phyloP scores from a whole-genome alignment of 1,140 invertebrate species.

The Diachasmimorpha longicaudata region DNA sequence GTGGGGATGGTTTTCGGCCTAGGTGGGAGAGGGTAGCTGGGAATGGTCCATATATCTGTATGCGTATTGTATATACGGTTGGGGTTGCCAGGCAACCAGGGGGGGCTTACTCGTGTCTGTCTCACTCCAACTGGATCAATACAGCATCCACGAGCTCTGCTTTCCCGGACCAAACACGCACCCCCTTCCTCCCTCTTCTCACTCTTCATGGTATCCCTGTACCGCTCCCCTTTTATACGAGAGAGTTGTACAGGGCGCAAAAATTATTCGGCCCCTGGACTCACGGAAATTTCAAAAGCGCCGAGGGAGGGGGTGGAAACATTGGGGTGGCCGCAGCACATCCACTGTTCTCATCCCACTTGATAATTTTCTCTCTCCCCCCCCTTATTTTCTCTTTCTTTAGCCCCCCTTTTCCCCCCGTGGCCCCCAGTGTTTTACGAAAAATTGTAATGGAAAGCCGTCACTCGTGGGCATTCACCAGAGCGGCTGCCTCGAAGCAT shows the following conservation, averaged over 20 bases:
- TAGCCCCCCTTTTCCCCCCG: background rate
- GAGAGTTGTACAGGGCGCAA: conserved; percentile 39
- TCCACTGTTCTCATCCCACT: background rate
- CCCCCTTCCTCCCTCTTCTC: conserved; percentile 26
- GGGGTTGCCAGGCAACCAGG: conserved; percentile 64
- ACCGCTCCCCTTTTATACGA: background rate
- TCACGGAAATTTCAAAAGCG: conserved; percentile 28
- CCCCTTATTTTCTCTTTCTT: background rate
- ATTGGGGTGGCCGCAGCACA: background rate
- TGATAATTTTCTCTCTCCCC: background rate
- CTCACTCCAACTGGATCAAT: conserved; percentile 55
- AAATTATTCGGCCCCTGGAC: conserved; percentile 45
- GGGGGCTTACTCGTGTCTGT: conserved; percentile 60
- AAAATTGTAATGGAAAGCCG: conserved; percentile 33
- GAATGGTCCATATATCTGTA: conserved; percentile 30
- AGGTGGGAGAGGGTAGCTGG: conserved; percentile 10
- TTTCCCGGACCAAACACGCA: conserved; percentile 60
- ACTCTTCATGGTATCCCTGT: background rate
- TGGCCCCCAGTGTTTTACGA: background rate
- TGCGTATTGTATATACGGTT: conserved; percentile 45
- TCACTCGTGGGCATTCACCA: conserved; percentile 28
- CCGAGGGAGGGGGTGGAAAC: background rate
- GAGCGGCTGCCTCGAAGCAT: conserved; percentile 31
- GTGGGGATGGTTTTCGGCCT: background rate
- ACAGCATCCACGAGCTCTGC: conserved; percentile 54